A percentile compares a stretch with the other conserved stretches of the same genome.
Conservation (phyloP, 2,113 vertebrate species). For the Capra hircus region DNA sequence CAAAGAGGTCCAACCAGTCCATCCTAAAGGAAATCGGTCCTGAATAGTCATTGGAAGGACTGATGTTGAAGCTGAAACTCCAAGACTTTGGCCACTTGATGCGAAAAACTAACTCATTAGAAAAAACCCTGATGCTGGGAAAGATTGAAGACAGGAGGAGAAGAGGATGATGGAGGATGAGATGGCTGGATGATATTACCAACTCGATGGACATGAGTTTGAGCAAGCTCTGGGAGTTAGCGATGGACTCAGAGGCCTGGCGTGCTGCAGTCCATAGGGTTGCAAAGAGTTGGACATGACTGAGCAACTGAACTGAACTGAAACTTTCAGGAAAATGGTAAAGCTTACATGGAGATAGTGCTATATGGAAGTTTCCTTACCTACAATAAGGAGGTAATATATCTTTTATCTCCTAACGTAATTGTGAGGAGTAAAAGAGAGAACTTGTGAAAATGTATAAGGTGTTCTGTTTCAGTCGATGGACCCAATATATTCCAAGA, state of each 20-base stretch:
- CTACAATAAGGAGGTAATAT: no score
- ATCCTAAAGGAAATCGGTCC: neutral
- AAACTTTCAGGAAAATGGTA: neutral
- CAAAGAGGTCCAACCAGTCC: neutral
- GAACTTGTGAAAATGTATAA: neutral
- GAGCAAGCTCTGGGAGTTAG: neutral
- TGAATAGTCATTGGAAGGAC: neutral
- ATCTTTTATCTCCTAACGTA: neutral
- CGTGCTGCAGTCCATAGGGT: neutral
- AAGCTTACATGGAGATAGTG: accelerated
- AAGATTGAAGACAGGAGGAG: neutral
- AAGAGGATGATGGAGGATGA: neutral
- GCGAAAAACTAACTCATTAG: neutral
- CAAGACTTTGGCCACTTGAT: neutral
- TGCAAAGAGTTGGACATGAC: neutral
- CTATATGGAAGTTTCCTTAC: neutral
- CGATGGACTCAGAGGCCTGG: neutral
- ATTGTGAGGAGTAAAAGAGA: neutral
- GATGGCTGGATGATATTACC: neutral
- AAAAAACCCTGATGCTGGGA: neutral
- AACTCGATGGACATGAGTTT: neutral
- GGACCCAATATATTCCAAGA: neutral
- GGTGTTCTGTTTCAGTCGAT: neutral
- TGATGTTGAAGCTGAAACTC: neutral
- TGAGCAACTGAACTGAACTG: neutral